Base-by-base conservation (phyloP, 2,113 vertebrate genomes). In the Sapayoa aenigma region DNA sequence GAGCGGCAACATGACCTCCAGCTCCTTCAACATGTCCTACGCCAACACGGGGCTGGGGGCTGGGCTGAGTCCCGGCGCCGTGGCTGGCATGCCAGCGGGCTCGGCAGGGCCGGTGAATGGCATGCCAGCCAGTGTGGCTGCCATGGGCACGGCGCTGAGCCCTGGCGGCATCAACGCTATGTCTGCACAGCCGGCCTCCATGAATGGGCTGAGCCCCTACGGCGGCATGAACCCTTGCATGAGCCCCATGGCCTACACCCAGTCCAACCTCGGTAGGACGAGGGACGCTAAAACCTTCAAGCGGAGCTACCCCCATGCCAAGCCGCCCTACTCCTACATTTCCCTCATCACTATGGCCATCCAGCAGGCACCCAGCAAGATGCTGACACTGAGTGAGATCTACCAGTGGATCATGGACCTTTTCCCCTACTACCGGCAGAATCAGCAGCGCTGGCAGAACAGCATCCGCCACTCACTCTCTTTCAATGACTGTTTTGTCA, bases 401-500 rank as follows among this genome's bases (percentile, higher is more conserved):
- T 99, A 99, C 97, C 99, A 99, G 95, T 99, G 99, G 99, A 99
- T 99, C 98, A 99, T 99, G 99, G 99, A 99, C 97, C 98, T 99
- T 41, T 99, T 99, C 87, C 99, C 99, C 11, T 99, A 98, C 73
- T 99, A 99, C 97, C 98, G 99, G 3, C 99, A 99, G 97, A 99
- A 99, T 97, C 99, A 99, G 97, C 99, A 99, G 96, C 98, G 99
- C 84, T 99, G 99, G 99, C 99, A 99, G 98, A 99, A 99, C 98
- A 99, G 99, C 96, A 99, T 99, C 94, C 98, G 99, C 18, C 99
- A 99, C 97, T 99, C 99, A 1, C 98, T 99, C 33, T 99, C 99
- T 65, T 99, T 99, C 97, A 99, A 99, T 88, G 99, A 99, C 98
- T 99, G 99, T 96, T 99, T 99, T 33, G 99, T 99, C 90, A 99